These are phyloP conservation scores for Petrolisthes manimaculis DNA, from an alignment of 2,888 invertebrate genomes.

Conservation along the genomic window DNA sequence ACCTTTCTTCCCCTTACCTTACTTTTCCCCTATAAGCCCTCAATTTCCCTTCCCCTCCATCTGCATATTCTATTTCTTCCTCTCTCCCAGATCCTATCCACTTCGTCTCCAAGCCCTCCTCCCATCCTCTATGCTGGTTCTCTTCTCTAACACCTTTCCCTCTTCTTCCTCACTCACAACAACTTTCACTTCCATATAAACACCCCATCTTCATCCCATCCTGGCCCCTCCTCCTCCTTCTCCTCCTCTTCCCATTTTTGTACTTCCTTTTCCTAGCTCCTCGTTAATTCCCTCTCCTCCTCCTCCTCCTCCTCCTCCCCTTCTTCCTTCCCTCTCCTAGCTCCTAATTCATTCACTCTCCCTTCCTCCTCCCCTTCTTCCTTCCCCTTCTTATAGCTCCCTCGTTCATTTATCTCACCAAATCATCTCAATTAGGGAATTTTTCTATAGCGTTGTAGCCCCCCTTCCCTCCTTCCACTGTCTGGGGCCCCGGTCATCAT, in stretches of 20 bases:
- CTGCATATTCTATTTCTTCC: too few species aligned
- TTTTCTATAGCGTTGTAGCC: conserved; percentile 28
- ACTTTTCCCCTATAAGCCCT: too few species aligned
- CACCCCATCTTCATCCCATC: not conserved
- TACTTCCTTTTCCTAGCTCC: too few species aligned
- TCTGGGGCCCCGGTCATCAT: conserved; percentile 6
- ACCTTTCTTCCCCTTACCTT: too few species aligned
- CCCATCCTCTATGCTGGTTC: too few species aligned
- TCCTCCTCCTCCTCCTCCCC: not conserved
- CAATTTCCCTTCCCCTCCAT: too few species aligned
- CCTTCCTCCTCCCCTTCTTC: conserved; percentile 14
- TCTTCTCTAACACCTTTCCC: too few species aligned
- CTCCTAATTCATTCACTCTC: conserved; percentile 11
- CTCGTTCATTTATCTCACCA: conserved; percentile 45
- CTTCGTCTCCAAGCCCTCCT: too few species aligned
- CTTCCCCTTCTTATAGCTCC: not conserved
- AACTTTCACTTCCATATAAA: not conserved
- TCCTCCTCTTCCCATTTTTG: too few species aligned
- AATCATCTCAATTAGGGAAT: conserved; percentile 54
- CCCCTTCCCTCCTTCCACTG: not conserved
- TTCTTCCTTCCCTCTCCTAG: conserved; percentile 8
- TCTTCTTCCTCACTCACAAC: not conserved
- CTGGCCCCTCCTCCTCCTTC: too few species aligned
- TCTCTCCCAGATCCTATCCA: too few species aligned
- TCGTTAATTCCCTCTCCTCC: too few species aligned